Conservation (phyloP, 2,888 invertebrate genomes). For the Agriotes lineatus region DNA sequence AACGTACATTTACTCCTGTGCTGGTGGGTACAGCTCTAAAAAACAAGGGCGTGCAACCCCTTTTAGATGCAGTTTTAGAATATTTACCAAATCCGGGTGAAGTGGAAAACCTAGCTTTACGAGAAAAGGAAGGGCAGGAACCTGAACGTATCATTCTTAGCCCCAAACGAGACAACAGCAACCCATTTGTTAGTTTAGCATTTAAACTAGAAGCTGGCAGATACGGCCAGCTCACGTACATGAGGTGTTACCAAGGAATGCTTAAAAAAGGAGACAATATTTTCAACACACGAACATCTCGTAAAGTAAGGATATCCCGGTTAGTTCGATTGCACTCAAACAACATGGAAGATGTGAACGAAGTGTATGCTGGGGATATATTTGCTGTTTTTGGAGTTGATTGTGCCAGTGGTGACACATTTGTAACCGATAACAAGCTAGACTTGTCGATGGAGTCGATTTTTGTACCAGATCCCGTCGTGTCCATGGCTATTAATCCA, state of each 20-base stretch:
- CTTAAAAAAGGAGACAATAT: constrained; percentile 88
- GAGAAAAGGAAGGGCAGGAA: constrained; percentile 67
- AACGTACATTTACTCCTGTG: constrained; percentile 89
- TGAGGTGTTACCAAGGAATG: constrained; percentile 95
- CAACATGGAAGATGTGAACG: constrained; percentile 95
- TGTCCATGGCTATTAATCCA: constrained; percentile 96
- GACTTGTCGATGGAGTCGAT: constrained; percentile 94
- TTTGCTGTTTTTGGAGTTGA: constrained; percentile 98
- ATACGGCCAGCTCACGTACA: constrained; percentile 97
- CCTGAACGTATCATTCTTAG: constrained; percentile 78
- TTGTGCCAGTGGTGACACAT: constrained; percentile 98
- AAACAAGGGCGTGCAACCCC: constrained; percentile 97
- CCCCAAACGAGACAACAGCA: constrained; percentile 77
- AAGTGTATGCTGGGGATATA: constrained; percentile 96
- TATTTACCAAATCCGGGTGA: constrained; percentile 96
- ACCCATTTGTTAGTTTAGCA: constrained; percentile 91
- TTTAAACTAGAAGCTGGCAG: constrained; percentile 97
- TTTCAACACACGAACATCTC: constrained; percentile 88
- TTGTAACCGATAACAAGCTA: constrained; percentile 82
- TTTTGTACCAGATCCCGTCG: constrained; percentile 96
- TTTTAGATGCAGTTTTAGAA: constrained; percentile 89
- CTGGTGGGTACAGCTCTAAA: constrained; percentile 95
- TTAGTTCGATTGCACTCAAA: constrained; percentile 95
- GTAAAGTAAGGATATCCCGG: constrained; percentile 86
- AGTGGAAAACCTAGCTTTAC: constrained; percentile 81